phyloP scores from a whole-genome alignment of 2,888 invertebrate species.

The Agriotes lineatus region DNA sequence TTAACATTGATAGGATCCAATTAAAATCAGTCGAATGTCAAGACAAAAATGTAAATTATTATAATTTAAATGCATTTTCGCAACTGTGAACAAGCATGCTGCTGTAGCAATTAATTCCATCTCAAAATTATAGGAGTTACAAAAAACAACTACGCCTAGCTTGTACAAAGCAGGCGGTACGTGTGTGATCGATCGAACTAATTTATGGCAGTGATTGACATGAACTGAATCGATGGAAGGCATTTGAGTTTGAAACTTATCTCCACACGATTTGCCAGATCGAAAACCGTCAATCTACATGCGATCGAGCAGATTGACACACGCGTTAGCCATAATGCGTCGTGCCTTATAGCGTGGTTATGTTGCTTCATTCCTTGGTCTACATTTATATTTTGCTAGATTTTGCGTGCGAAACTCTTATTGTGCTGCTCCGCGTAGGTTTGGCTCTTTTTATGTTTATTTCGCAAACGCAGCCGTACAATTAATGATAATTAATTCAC shows the following conservation, averaged over 20 bases:
- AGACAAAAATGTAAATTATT: too few relatives aligned
- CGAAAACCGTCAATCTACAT: constrained; percentile 22
- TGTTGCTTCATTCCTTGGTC: constrained; percentile 8
- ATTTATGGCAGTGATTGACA: constrained; percentile 36
- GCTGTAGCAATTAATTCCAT: constrained; percentile 3
- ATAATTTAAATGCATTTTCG: background rate
- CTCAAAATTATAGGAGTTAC: background rate
- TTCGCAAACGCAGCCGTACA: constrained; percentile 6
- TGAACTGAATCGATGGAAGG: constrained; percentile 36
- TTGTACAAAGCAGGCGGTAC: background rate
- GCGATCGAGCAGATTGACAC: constrained; percentile 28
- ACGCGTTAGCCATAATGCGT: constrained; percentile 18
- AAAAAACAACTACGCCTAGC: background rate
- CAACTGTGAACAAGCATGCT: background rate
- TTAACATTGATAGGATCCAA: too few relatives aligned
- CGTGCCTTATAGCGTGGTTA: constrained; percentile 1
- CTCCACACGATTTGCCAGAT: constrained; percentile 23
- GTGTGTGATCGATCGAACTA: constrained; percentile 19
- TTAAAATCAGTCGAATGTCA: too few relatives aligned
- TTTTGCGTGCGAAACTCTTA: constrained; percentile 12
- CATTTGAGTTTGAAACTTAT: constrained; percentile 29
- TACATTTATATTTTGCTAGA: constrained; percentile 20
- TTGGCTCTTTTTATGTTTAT: constrained; percentile 16
- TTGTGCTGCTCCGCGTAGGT: constrained; percentile 12
- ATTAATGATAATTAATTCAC: constrained; percentile 24